Evolutionary conservation across 2,113 vertebrate genomes (phyloP).

Genomic region (Pelecanoides urinatrix): DNA sequence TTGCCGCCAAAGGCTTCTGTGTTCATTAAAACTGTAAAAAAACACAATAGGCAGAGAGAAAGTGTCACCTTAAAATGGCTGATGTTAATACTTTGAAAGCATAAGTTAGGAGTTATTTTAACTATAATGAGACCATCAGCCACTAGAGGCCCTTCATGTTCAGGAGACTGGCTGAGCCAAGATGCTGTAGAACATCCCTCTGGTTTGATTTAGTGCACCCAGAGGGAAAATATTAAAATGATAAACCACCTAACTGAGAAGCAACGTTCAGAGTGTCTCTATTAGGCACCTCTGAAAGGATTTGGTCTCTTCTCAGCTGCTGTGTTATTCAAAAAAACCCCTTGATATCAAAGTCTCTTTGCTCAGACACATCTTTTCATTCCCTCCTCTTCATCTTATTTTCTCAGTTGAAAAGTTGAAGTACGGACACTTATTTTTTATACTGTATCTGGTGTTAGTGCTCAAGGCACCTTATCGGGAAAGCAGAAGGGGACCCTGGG

Average conservation of each 20-base stretch:
- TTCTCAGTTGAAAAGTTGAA: neutral
- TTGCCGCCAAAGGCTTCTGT: neutral
- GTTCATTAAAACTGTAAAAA: neutral
- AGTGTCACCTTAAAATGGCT: neutral
- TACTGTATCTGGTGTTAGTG: neutral
- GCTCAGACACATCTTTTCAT: neutral
- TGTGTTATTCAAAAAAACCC: neutral
- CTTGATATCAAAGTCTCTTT: neutral
- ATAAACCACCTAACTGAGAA: neutral
- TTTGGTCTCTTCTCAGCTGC: neutral
- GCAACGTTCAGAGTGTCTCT: neutral
- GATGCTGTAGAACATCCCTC: neutral
- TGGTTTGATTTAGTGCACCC: neutral
- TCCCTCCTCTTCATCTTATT: neutral
- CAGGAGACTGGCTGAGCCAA: neutral
- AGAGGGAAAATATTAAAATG: neutral
- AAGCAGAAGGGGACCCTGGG: neutral
- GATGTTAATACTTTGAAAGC: neutral
- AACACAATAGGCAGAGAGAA: neutral
- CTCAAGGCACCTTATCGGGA: neutral
- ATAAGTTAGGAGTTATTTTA: neutral
- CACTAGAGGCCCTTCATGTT: constrained; percentile 65
- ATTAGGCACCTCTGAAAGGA: neutral
- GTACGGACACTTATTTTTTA: rapidly evolving
- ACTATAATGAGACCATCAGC: neutral